These are phyloP conservation scores for Macaria liturata DNA, from an alignment of 2,888 invertebrate genomes.

Conservation along the genomic window DNA sequence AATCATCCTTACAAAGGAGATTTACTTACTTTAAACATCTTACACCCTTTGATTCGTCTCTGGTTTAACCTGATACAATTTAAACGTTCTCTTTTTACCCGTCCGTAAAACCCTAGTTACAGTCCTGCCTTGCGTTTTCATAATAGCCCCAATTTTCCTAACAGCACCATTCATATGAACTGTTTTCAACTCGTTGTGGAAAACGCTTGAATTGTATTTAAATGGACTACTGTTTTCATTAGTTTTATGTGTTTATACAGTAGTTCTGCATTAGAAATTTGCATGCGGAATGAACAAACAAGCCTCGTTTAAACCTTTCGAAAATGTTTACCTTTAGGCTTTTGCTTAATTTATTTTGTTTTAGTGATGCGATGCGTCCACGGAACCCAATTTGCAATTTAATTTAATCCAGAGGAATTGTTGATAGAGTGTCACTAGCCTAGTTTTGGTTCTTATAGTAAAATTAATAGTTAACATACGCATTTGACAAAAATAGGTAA, in stretches of 20 bases:
- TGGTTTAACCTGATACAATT: no score
- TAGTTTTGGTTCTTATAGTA: no score
- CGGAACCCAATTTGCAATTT: no score
- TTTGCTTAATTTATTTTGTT: neutral
- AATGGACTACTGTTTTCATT: slow-evolving; percentile 27
- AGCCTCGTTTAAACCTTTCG: slow-evolving; percentile 9
- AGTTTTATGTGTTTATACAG: slow-evolving; percentile 26
- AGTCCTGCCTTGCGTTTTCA: slow-evolving; percentile 41
- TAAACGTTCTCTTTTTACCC: neutral
- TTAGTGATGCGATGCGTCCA: no score
- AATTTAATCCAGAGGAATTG: no score
- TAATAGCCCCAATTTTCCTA: slow-evolving; percentile 39
- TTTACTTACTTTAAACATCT: no score
- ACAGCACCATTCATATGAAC: slow-evolving; percentile 29
- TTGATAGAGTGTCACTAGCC: no score
- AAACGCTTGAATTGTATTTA: slow-evolving; percentile 25
- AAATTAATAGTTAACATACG: no score
- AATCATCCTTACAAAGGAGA: no score
- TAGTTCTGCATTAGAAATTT: slow-evolving; percentile 22
- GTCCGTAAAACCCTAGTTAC: slow-evolving; percentile 2
- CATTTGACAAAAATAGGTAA: no score
- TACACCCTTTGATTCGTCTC: no score
- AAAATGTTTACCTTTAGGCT: slow-evolving; percentile 2
- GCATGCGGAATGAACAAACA: slow-evolving; percentile 15
- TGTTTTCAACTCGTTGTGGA: slow-evolving; percentile 28